Conservation (phyloP, 2,113 vertebrate species). For the Ciconia boyciana region DNA sequence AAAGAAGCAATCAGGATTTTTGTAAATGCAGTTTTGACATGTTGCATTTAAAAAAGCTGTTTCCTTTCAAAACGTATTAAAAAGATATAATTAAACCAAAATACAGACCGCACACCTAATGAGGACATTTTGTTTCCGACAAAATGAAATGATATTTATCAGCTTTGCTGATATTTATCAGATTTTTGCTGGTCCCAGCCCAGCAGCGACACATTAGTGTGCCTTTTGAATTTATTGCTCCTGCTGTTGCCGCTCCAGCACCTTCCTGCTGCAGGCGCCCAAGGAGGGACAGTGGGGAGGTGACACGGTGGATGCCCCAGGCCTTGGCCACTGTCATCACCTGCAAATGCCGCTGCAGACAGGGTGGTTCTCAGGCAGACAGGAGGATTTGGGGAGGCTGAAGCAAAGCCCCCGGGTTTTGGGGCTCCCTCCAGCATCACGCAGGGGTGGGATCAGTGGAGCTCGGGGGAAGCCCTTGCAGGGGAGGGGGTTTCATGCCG, state of each 20-base stretch:
- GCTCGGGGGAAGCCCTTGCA: background rate
- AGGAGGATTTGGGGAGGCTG: background rate
- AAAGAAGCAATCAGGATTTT: background rate
- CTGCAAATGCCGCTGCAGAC: background rate
- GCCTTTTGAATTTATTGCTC: background rate
- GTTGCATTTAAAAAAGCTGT: background rate
- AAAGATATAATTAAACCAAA: background rate
- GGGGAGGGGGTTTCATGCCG: background rate
- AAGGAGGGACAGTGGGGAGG: background rate
- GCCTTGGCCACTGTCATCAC: background rate
- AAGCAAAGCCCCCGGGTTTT: background rate
- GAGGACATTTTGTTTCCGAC: conserved; percentile 24
- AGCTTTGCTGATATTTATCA: background rate
- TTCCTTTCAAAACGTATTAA: background rate
- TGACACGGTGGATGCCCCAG: background rate
- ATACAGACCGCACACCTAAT: background rate
- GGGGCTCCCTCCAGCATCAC: background rate
- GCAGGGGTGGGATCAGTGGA: background rate
- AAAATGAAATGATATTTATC: background rate
- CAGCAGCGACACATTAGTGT: background rate
- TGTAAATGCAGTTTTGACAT: background rate
- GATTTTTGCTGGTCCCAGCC: background rate
- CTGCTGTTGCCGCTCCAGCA: background rate
- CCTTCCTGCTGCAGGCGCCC: background rate
- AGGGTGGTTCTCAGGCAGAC: accelerated